Base-by-base conservation (phyloP, 2,113 vertebrate species). In the Neodon shergylaensis region DNA sequence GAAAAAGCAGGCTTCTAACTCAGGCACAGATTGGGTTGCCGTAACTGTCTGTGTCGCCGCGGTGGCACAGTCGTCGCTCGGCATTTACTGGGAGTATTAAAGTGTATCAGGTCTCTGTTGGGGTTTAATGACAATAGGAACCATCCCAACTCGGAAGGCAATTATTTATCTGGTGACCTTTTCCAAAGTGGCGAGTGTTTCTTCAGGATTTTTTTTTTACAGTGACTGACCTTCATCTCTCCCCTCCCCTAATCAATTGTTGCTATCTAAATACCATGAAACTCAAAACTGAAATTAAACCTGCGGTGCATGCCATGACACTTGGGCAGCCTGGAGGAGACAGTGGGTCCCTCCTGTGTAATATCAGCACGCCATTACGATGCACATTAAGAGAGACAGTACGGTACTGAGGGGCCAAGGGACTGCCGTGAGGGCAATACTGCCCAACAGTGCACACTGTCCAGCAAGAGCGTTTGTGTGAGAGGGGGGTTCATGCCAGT, bases 241-340 rank as follows among this genome's bases (percentile, higher is more conserved):
- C 95, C 95, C 92, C 91, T 61, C 63, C 92, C 88, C 54, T 47
- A 79, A 94, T 98, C 98, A 98, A 96, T 97, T 97, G 97, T 96
- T 98, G 95, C 79, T 97, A 96, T 97, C 97, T 98, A 97, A 98
- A 97, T 97, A 79, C 83, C 74, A 70, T 94, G 94, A 98, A 14
- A 96, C 98, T 98, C 98, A 98, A 98, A 98, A 95, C 98, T 98
- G 98, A 98, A 98, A 98, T 98, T 98, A 98, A 98, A 97, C 97
- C 95, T 97, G 93, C 87, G 90, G 96, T 79, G 97, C 86, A 90
- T 98, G 97, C 98, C 97, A 97, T 97, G 96, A 61, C 97, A 97
- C 98, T 87, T 47, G 90, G 87, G 97, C 94, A 96, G 95, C 44
- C 70, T 96, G 97, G 97, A 98, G 94, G 70, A 97, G 96, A 95